Evolutionary conservation across 2,888 invertebrate genomes (phyloP), one percentile per base, ranked within the genome.

Genomic region (Chrysolina oricalcia): DNA sequence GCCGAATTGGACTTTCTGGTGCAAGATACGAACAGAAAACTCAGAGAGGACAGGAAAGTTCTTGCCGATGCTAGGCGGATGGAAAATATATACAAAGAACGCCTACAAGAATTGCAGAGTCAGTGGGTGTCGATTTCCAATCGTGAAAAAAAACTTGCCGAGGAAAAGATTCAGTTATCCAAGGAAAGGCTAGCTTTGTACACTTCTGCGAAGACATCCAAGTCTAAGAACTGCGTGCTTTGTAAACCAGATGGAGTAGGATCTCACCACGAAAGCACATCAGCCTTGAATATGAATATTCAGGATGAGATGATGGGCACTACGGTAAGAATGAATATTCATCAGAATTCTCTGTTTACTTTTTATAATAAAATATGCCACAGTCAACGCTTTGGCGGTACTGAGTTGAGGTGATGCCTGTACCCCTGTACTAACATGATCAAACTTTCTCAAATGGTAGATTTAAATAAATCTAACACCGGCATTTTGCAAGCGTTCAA

Each of bases 61-160:
- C 89, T 88, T 19, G 78, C 81, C 4, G 87, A 89, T 72, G 86
- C 88, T 0, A 86, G 91, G 83, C 89, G 89, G 66, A 79, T 84
- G 43, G 88, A 89, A 75, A 85, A 86, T 11, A 85, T 83, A 78
- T 92, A 91, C 80, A 92, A 92, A 82, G 91, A 92, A 64, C 88
- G 91, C 79, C 89, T 92, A 74, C 87, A 90, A 62, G 89, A 91
- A 63, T 89, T 92, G 46, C 92, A 92, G 84, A 90, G 89, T 75
- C 92, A 92, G 76, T 89, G 91, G 2, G 87, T 90, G 3, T 90
- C 91, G 0, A 82, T 93, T 19, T 90, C 91, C 21, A 84, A 87
- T 13, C 89, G 92, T 81, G 92, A 93, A 78, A 92, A 92, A 81
- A 91, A 91, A 80, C 89, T 93, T 48, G 91, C 92, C 0, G 91